Base-by-base conservation (phyloP, 23 tunicate species). In the Ciona savignyi region DNA sequence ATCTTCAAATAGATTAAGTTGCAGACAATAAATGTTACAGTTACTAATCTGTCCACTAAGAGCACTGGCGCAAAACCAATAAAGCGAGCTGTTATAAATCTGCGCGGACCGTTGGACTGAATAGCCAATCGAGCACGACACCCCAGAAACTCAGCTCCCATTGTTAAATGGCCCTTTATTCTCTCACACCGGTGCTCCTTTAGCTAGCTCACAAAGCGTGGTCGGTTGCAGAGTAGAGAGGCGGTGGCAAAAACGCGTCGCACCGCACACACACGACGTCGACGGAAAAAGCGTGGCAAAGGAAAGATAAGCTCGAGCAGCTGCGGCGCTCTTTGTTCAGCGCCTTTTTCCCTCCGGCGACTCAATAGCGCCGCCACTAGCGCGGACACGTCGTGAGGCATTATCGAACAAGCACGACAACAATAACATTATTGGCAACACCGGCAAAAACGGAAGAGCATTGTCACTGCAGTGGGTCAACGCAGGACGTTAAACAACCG, bases 241-340 rank as follows among this genome's bases (percentile, higher is more conserved):
- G 76, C 76, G 64, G 35, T 49, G 63, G 56, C 32, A 19, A 69
- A 67, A 33, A 69, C 33, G 33, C 29, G 49, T 33, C 73, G 56
- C 56, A 6, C 56, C 56, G 15, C 56, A 42, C 56, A 42, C 56
- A 42, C 56, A 42, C 56, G 15, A 9, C 11, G 15, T 6, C 56
- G 56, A 15, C 56, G 56, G 56, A 42, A 42, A 42, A 42, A 42
- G 56, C 56, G 56, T 42, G 56, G 56, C 56, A 42, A 42, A 42
- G 15, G 15, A 15, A 15, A 6, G 15, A 15, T 6, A 6, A 42
- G 15, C 11, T 15, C 11, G 11, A 15, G 56, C 56, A 42, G 56
- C 56, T 42, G 56, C 56, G n/a, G n/a, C 56, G 56, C 56, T 42
- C 56, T 42, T 42, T 42, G 56, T 42, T 42, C 56, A 42, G 56